Evolutionary conservation across 2,888 invertebrate genomes (phyloP).

Genomic region (Lasioglossum malachurum): DNA sequence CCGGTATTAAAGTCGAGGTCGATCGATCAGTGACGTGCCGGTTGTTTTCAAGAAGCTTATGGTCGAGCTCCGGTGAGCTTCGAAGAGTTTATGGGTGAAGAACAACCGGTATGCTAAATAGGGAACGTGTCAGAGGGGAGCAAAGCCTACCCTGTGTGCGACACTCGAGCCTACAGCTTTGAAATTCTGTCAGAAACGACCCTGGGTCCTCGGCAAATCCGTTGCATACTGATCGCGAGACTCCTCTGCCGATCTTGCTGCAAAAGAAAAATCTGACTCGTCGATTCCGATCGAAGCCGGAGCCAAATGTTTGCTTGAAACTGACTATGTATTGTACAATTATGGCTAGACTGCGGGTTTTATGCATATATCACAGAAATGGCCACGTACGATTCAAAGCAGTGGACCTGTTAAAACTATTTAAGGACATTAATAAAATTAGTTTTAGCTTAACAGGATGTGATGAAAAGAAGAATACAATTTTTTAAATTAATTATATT

Average conservation of each 20-base stretch:
- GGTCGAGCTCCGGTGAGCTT: constrained; percentile 27
- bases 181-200: neutral
- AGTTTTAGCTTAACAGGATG: too few relatives aligned
- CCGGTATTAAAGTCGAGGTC: constrained; percentile 31
- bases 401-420: too few relatives aligned
- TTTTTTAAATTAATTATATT: too few relatives aligned
- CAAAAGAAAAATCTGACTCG: neutral
- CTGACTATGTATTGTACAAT: too few relatives aligned
- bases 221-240: neutral
- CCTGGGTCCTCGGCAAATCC: neutral
- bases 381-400: too few relatives aligned
- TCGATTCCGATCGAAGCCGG: neutral
- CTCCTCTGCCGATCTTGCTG: neutral
- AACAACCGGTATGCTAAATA: constrained; percentile 25
- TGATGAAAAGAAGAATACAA: too few relatives aligned
- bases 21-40: constrained; percentile 41
- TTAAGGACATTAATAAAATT: too few relatives aligned
- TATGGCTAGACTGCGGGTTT: too few relatives aligned
- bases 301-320: neutral
- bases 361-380: too few relatives aligned
- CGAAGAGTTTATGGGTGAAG: constrained; percentile 22
- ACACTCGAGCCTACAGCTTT: neutral
- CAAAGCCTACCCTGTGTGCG: neutral
- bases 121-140: constrained; percentile 10
- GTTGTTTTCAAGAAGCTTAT: constrained; percentile 34